These are phyloP conservation scores for Procavia capensis DNA, from an alignment of 2,113 vertebrate genomes.

Conservation along the genomic window DNA sequence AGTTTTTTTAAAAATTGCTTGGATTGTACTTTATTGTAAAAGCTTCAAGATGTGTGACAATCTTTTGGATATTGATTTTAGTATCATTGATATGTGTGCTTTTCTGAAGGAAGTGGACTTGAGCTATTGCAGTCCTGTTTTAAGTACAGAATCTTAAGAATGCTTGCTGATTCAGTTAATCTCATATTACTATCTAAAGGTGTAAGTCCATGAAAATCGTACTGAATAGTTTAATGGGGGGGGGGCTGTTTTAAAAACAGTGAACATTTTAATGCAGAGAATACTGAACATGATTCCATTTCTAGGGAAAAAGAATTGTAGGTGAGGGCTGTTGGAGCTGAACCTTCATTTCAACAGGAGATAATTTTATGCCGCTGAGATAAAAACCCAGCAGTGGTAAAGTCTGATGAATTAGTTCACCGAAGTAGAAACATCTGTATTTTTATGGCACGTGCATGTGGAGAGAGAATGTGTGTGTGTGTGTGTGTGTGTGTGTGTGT, in stretches of 20 bases:
- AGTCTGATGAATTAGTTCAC: constrained; percentile 90
- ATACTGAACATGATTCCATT: constrained; percentile 27
- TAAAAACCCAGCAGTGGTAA: constrained; percentile 88
- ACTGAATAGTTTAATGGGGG: background rate
- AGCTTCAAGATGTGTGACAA: constrained; percentile 81
- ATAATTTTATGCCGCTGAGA: constrained; percentile 87
- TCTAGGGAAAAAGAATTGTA: constrained; percentile 73
- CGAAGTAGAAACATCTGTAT: constrained; percentile 82
- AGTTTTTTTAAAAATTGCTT: constrained; percentile 77
- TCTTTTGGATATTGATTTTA: constrained; percentile 76
- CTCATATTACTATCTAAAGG: background rate
- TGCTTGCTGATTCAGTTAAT: constrained; percentile 46
- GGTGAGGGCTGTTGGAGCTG: constrained; percentile 80
- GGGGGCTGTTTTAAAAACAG: constrained; percentile 49
- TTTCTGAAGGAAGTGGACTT: constrained; percentile 80
- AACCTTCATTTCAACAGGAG: constrained; percentile 82
- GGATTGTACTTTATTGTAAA: constrained; percentile 76
- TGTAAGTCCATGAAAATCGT: rapidly evolving
- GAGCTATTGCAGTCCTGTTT: constrained; percentile 66
- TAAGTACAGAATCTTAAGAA: constrained; percentile 53
- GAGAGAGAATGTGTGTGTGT: constrained; percentile 73
- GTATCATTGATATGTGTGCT: constrained; percentile 79
- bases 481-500: constrained; percentile 81
- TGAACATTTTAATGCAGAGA: constrained; percentile 46
- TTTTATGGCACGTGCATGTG: constrained; percentile 24